Evolutionary conservation across 2,888 invertebrate species (phyloP), one percentile per base, ranked within the genome.

Genomic region (Lepetodrilus schrolli): DNA sequence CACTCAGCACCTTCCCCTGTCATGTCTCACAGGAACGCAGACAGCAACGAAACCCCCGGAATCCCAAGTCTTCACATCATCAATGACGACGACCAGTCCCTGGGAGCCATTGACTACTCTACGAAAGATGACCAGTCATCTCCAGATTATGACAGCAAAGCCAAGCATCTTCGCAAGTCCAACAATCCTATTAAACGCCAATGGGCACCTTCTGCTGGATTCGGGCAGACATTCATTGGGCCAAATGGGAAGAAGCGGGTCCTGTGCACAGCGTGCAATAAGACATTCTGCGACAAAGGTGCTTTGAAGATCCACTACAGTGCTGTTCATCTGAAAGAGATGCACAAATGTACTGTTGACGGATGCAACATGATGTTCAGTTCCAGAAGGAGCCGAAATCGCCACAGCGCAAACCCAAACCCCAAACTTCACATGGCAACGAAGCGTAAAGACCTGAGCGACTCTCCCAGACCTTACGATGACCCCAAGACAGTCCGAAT

Each of bases 311-410:
- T 99, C 5, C 99, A 99, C 91, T 99, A 98, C 90, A 98, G 98
- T 69, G 99, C 99, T 0, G 99, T 99, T 8, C 99, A 99, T 90
- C 92, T 99, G 76, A 94, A 98, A 48, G 99, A 99, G 92, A 99
- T 99, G 99, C 99, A 99, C 91, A 97, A 97, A 91, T 99, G 99
- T 90, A 98, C 99, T 0, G 98, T 99, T 0, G 96, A 96, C 89
- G 98, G 98, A 0, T 99, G 99, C 91, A 98, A 96, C 90, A 98
- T 98, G 97, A 98, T 98, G 97, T 99, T 99, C 90, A 98, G 98
- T 90, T 98, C 98, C 10, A 93, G 99, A 80, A 93, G 99, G 81
- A 97, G 97, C 30, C 93, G 99, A 70, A 99, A 99, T 88, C 93
- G 99, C 1, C 99, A 99, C 91, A 97, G 97, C 90, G 98, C 98